phyloP scores from a whole-genome alignment of 2,113 vertebrate species.

The Siniperca knerii region DNA sequence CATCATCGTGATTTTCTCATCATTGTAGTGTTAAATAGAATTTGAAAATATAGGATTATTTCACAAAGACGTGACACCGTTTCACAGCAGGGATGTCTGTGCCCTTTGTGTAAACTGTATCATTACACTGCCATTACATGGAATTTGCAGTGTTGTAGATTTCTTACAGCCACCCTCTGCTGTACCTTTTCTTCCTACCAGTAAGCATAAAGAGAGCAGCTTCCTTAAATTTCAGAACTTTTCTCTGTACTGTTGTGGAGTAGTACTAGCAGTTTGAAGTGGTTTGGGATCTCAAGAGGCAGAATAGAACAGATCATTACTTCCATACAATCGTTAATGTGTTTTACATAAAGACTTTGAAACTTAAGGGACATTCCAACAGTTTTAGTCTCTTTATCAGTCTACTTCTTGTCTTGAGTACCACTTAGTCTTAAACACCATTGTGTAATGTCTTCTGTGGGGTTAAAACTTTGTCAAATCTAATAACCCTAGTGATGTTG shows the following conservation, averaged over 20 bases:
- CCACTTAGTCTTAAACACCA: background rate
- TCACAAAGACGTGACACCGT: slow-evolving; percentile 48
- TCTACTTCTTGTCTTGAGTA: background rate
- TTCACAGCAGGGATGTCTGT: slow-evolving; percentile 42
- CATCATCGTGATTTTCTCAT: slow-evolving; percentile 20
- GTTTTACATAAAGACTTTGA: slow-evolving; percentile 1
- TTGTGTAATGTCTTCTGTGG: background rate
- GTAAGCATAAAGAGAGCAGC: background rate
- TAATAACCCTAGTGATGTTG: background rate
- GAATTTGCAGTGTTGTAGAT: slow-evolving; percentile 28
- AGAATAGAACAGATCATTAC: background rate
- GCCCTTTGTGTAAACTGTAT: slow-evolving; percentile 42
- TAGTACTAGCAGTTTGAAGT: background rate
- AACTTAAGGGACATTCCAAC: background rate
- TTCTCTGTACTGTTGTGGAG: background rate
- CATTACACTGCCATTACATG: slow-evolving; percentile 37
- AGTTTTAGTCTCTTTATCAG: background rate
- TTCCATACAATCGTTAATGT: background rate
- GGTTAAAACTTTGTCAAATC: background rate
- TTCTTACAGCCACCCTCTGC: slow-evolving; percentile 22
- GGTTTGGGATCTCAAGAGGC: slow-evolving; percentile 10
- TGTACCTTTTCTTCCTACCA: slow-evolving; percentile 17
- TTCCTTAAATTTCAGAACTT: background rate
- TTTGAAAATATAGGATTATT: slow-evolving; percentile 51
- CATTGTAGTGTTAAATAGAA: slow-evolving; percentile 35